These are phyloP conservation scores for Drosophila kokeensis DNA, from an alignment of 2,888 invertebrate genomes.

Conservation along the genomic window DNA sequence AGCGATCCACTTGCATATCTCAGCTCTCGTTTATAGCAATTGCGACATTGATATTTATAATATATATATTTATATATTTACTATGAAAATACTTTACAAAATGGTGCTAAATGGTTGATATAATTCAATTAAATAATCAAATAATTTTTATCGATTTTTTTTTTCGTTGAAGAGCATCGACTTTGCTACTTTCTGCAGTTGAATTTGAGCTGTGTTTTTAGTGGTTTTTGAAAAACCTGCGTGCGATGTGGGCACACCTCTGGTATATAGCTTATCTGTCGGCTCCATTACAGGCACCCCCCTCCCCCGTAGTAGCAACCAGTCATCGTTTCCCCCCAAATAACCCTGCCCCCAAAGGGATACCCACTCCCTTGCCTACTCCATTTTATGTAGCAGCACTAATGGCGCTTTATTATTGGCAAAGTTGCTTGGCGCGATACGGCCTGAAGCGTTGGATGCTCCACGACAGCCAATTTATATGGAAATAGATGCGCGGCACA, in stretches of 20 bases:
- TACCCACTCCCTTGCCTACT: constrained; percentile 28
- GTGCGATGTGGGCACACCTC: constrained; percentile 40
- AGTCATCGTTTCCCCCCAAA: neutral
- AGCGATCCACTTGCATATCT: neutral
- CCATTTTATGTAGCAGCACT: constrained; percentile 81
- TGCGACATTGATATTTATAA: neutral
- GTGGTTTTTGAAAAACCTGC: constrained; percentile 25
- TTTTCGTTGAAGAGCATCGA: constrained; percentile 24
- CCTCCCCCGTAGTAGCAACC: neutral
- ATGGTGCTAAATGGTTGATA: neutral
- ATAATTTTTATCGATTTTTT: neutral
- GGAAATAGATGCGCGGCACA: constrained; percentile 79
- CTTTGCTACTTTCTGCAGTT: constrained; percentile 13
- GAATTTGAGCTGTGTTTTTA: constrained; percentile 22
- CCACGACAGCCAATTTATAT: constrained; percentile 78
- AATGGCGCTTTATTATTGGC: constrained; percentile 82
- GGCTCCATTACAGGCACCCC: constrained; percentile 11
- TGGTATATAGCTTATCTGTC: constrained; percentile 36
- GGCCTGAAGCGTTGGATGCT: constrained; percentile 60
- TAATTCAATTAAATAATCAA: neutral
- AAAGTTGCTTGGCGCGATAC: constrained; percentile 67
- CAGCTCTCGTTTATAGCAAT: neutral
- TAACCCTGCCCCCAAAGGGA: constrained; percentile 3
- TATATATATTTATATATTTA: too few relatives aligned
- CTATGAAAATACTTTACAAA: neutral